Evolutionary conservation across 2,113 vertebrate genomes (phyloP).

Genomic region (Sylvia atricapilla): DNA sequence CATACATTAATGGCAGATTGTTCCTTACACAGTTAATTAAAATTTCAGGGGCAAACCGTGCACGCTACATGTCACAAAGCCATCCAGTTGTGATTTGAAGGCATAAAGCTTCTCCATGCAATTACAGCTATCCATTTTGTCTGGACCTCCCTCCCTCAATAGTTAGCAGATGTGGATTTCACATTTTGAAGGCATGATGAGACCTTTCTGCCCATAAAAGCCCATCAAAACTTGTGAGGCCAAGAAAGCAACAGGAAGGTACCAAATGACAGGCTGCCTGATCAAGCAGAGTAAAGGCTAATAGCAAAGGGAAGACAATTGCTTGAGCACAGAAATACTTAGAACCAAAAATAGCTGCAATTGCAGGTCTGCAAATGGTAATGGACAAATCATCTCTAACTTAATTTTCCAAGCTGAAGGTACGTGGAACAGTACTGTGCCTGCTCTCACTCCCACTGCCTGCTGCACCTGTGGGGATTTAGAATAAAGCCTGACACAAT

Average conservation of each 20-base stretch:
- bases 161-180: neutral
- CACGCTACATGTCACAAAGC: neutral
- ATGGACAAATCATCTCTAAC: neutral
- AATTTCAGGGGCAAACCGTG: neutral
- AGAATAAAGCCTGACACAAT: neutral
- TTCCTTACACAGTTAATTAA: neutral
- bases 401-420: neutral
- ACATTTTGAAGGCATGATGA: neutral
- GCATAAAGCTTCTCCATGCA: neutral
- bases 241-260: neutral
- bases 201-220: neutral
- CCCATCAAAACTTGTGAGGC: constrained; percentile 6
- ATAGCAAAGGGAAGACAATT: neutral
- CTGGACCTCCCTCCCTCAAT: neutral
- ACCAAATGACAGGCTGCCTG: neutral
- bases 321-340: neutral
- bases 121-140: neutral
- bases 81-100: neutral
- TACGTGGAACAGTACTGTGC: neutral
- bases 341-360: neutral
- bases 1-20: neutral
- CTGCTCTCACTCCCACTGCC: neutral
- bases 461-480: neutral
- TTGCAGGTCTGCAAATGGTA: neutral
- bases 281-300: neutral